Evolutionary conservation across 2,888 invertebrate genomes (phyloP).

Genomic region (Copidosoma aretas): DNA sequence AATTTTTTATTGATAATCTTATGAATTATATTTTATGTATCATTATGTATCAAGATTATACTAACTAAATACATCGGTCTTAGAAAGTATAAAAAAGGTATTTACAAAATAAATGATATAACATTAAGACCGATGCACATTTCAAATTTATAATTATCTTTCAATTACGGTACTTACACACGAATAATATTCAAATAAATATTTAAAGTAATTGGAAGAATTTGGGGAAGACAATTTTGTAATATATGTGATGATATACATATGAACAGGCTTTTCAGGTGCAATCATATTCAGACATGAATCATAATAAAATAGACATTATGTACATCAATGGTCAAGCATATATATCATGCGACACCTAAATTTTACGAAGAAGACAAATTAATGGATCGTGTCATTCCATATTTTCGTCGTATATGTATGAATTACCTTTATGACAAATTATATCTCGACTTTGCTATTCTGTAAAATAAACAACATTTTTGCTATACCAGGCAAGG

Average conservation of each 20-base stretch:
- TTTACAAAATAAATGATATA: neutral
- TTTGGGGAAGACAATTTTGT: constrained; percentile 10
- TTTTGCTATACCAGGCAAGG: constrained; percentile 57
- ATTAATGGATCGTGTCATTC: constrained; percentile 54
- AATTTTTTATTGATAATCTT: constrained; percentile 39
- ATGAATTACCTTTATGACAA: constrained; percentile 58
- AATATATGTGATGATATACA: constrained; percentile 16
- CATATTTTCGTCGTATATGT: constrained; percentile 51
- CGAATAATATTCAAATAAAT: constrained; percentile 20
- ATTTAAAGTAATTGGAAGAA: constrained; percentile 9
- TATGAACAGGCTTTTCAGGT: constrained; percentile 28
- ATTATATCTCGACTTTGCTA: constrained; percentile 60
- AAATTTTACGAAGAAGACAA: constrained; percentile 54
- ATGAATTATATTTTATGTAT: constrained; percentile 11
- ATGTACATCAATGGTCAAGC: constrained; percentile 47
- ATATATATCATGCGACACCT: constrained; percentile 57
- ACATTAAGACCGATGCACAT: constrained; percentile 11
- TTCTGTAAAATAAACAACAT: constrained; percentile 61
- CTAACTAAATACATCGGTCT: constrained; percentile 2
- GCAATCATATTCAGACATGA: constrained; percentile 19
- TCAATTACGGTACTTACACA: constrained; percentile 22
- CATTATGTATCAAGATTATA: constrained; percentile 4
- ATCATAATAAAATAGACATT: constrained; percentile 17
- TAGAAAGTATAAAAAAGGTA: neutral
- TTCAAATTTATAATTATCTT: constrained; percentile 5